phyloP scores from a whole-genome alignment of 2,797 vertebrate genomes.

The Rhincodon typus region DNA sequence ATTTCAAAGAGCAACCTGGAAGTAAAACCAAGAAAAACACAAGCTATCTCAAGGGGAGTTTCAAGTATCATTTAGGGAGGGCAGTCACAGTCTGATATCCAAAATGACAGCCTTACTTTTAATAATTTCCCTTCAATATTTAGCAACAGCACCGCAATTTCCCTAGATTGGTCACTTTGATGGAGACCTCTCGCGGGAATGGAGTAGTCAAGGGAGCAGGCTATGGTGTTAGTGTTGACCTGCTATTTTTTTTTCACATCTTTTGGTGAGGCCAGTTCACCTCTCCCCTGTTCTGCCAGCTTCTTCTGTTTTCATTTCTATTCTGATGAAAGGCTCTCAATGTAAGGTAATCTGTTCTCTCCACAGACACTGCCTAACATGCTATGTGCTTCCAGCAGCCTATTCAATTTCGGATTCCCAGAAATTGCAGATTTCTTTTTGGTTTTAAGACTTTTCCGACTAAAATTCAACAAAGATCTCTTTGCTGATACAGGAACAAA shows the following conservation, averaged over 20 bases:
- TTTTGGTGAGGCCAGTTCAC: background rate
- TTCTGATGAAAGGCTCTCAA: background rate
- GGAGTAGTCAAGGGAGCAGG: background rate
- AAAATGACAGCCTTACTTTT: background rate
- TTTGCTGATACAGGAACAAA: background rate
- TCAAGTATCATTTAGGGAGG: constrained; percentile 20
- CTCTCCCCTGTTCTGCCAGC: background rate
- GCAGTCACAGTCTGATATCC: background rate
- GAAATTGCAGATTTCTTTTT: background rate
- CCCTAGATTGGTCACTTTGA: background rate
- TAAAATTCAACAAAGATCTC: background rate
- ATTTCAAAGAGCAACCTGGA: background rate
- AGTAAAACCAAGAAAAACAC: background rate
- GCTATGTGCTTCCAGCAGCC: background rate
- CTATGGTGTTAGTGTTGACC: background rate
- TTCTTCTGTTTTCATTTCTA: background rate
- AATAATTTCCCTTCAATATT: background rate
- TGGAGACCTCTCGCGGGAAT: background rate
- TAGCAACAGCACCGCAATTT: background rate
- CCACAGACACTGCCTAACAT: background rate
- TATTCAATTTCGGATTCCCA: background rate
- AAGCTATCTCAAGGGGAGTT: constrained; percentile 2
- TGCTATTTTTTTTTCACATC: background rate
- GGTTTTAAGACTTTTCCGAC: background rate
- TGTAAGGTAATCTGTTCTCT: too few relatives aligned